These are phyloP conservation scores for Clarias magur DNA, from an alignment of 2,113 vertebrate species.

Conservation along the genomic window DNA sequence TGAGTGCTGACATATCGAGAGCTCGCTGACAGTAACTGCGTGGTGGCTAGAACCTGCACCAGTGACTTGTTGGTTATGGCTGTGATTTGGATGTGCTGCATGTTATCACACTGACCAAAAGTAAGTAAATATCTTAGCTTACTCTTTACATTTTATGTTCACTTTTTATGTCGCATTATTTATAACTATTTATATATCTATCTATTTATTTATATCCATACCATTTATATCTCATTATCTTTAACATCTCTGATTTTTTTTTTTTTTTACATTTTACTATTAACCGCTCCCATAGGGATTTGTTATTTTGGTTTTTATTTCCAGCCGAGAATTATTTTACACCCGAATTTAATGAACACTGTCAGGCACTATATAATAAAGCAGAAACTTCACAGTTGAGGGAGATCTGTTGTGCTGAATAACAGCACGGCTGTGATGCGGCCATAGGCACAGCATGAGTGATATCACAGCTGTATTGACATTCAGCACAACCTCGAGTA, in stretches of 20 bases:
- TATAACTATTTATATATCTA: too few species aligned
- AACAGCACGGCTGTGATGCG: too few species aligned
- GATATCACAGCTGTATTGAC: too few species aligned
- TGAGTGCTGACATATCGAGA: constrained; percentile 40
- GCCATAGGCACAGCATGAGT: too few species aligned
- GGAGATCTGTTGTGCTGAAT: too few species aligned
- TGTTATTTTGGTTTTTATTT: not conserved
- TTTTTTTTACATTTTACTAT: not conserved
- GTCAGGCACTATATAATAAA: not conserved
- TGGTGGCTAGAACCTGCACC: constrained; percentile 22
- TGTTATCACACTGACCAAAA: constrained; percentile 15
- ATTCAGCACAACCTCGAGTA: too few species aligned
- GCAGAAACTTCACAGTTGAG: too few species aligned
- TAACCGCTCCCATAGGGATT: not conserved
- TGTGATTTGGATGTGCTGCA: constrained; percentile 4
- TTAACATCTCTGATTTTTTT: not conserved
- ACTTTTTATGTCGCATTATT: not conserved
- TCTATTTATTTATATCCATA: not conserved
- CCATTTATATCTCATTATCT: not conserved
- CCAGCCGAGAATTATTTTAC: not conserved
- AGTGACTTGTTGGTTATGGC: constrained; percentile 20
- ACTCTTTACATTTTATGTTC: not conserved
- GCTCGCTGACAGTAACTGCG: constrained; percentile 30
- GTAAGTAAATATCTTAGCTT: not conserved
- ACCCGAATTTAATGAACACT: not conserved